Percentiles rank a stretch among this genome's conserved stretches.
Conservation (phyloP, 2,113 vertebrate species). For the Puntigrus tetrazona region DNA sequence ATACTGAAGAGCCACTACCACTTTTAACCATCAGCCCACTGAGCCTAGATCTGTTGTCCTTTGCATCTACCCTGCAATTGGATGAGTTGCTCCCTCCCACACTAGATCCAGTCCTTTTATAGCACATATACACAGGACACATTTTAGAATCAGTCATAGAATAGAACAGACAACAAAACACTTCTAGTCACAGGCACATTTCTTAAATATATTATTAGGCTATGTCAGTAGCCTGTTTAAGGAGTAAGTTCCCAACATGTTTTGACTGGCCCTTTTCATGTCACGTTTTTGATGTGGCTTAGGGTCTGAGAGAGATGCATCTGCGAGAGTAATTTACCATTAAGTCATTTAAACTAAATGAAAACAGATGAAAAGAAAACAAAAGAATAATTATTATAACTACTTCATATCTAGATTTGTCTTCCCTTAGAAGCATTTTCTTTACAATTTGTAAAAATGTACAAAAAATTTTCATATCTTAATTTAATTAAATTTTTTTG, state of each 20-base stretch:
- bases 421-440: background rate
- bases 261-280: background rate
- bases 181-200: background rate
- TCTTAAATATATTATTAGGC: background rate
- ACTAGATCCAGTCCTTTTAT: background rate
- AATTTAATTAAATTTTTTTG: no score
- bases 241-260: background rate
- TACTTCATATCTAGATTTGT: background rate
- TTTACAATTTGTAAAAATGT: background rate
- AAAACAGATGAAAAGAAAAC: no score
- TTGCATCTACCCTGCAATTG: background rate
- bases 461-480: no score
- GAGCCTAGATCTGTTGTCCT: background rate
- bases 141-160: background rate
- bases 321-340: background rate
- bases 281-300: background rate
- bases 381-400: background rate
- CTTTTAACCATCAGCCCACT: background rate
- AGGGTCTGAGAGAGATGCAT: background rate
- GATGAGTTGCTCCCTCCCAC: background rate
- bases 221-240: background rate
- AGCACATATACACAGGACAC: background rate
- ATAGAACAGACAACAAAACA: background rate
- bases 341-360: no score
- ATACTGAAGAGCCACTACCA: slow-evolving; percentile 33